Percentiles rank a stretch among this genome's conserved stretches.
Conservation (phyloP, 2,888 invertebrate genomes). For the Amphiduros pacificus region DNA sequence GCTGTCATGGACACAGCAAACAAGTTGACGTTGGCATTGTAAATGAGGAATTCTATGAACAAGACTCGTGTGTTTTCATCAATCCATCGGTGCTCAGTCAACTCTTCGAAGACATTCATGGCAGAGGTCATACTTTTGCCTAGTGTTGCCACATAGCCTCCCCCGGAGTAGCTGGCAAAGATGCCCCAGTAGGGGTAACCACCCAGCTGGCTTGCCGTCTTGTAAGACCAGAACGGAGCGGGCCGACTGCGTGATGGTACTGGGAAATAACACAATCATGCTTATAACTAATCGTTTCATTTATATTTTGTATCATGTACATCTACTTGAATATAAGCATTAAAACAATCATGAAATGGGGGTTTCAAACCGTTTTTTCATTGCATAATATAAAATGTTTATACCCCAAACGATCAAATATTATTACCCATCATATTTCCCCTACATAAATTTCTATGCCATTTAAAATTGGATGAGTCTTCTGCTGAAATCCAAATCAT, state of each 20-base stretch:
- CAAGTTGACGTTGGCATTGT: slow-evolving; percentile 50
- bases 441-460: too few species aligned
- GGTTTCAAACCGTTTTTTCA: too few species aligned
- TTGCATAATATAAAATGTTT: too few species aligned
- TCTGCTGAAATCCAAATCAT: too few species aligned
- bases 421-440: too few species aligned
- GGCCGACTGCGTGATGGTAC: not conserved
- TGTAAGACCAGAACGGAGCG: slow-evolving; percentile 38
- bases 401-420: too few species aligned
- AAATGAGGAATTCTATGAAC: slow-evolving; percentile 60
- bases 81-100: slow-evolving; percentile 48
- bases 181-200: slow-evolving; percentile 53
- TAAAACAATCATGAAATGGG: too few species aligned
- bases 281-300: too few species aligned
- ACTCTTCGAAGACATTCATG: slow-evolving; percentile 12
- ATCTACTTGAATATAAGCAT: too few species aligned
- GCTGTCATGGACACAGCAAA: slow-evolving; percentile 34
- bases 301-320: too few species aligned
- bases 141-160: slow-evolving; percentile 58
- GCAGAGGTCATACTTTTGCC: slow-evolving; percentile 22
- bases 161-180: slow-evolving; percentile 56
- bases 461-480: too few species aligned
- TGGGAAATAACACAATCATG: too few species aligned
- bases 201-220: slow-evolving; percentile 42
- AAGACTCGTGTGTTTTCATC: slow-evolving; percentile 59